phyloP scores from a whole-genome alignment of 2,113 vertebrate genomes.

The Nestor notabilis region DNA sequence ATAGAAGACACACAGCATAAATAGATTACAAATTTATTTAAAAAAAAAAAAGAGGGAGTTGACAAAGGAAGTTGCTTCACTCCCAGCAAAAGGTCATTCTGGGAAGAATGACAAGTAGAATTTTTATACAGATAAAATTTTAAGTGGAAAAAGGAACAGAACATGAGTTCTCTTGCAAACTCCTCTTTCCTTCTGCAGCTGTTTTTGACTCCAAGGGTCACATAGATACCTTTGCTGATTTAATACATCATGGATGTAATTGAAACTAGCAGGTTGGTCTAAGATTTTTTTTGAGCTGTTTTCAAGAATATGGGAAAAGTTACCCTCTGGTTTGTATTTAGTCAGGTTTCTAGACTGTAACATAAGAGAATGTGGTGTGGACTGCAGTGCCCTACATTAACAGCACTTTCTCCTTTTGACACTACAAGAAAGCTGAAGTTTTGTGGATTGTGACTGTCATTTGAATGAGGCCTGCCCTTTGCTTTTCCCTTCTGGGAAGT shows the following conservation, averaged over 20 bases:
- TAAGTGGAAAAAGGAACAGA: background rate
- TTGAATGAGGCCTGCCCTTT: background rate
- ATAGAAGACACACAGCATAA: background rate
- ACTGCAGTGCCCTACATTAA: background rate
- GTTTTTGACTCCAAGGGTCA: background rate
- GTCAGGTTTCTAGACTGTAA: background rate
- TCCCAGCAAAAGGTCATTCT: background rate
- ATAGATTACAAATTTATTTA: background rate
- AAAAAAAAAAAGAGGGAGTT: background rate
- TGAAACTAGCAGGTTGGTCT: background rate
- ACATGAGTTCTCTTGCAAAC: background rate
- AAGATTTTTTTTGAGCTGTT: background rate
- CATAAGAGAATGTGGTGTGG: accelerated
- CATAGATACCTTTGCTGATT: too few relatives aligned
- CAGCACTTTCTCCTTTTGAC: background rate
- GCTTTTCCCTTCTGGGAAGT: too few relatives aligned
- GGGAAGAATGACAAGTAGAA: background rate
- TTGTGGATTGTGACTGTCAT: background rate
- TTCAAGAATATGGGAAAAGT: background rate
- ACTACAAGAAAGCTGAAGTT: background rate
- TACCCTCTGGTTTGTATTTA: background rate
- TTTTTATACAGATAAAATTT: background rate
- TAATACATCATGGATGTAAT: too few relatives aligned
- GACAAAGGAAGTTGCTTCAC: background rate
- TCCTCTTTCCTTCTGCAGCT: background rate